Percentiles rank a stretch among this genome's conserved stretches.
Conservation (phyloP, 2,888 invertebrate species). For the Latheticus oryzae region DNA sequence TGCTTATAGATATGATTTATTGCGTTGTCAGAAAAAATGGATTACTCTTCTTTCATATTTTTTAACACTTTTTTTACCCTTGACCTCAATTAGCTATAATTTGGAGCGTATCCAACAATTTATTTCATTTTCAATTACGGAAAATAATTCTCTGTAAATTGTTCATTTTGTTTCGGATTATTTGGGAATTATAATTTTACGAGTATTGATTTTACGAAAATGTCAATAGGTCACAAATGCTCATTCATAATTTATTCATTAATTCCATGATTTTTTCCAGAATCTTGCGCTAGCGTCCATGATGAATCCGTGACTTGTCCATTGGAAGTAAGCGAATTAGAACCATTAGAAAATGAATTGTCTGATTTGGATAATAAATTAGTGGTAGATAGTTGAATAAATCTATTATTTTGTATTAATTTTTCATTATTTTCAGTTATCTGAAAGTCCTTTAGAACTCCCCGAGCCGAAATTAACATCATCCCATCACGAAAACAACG, state of each 20-base stretch:
- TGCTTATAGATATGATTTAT: constrained; percentile 30
- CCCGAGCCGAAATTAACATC: constrained; percentile 64
- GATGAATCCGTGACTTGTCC: constrained; percentile 68
- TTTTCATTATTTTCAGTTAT: constrained; percentile 53
- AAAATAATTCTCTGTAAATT: constrained; percentile 21
- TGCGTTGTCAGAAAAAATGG: constrained; percentile 12
- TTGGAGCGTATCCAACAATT: no score
- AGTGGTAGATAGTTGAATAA: constrained; percentile 53
- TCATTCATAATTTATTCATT: no score
- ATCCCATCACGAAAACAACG: constrained; percentile 59
- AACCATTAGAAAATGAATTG: constrained; percentile 68
- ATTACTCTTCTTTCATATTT: constrained; percentile 18
- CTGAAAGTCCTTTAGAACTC: constrained; percentile 64
- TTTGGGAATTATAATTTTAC: constrained; percentile 26
- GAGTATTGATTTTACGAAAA: constrained; percentile 32
- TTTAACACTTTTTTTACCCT: constrained; percentile 3
- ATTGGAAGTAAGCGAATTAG: constrained; percentile 70
- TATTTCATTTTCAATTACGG: constrained; percentile 24
- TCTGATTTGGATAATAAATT: constrained; percentile 64
- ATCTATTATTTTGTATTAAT: constrained; percentile 15
- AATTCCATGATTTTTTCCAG: constrained; percentile 54
- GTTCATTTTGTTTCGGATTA: constrained; percentile 14
- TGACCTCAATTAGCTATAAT: no score
- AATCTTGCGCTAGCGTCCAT: constrained; percentile 68
- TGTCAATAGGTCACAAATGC: constrained; percentile 27